Evolutionary conservation across 2,113 vertebrate genomes (phyloP).

Genomic region (Holacanthus passer): DNA sequence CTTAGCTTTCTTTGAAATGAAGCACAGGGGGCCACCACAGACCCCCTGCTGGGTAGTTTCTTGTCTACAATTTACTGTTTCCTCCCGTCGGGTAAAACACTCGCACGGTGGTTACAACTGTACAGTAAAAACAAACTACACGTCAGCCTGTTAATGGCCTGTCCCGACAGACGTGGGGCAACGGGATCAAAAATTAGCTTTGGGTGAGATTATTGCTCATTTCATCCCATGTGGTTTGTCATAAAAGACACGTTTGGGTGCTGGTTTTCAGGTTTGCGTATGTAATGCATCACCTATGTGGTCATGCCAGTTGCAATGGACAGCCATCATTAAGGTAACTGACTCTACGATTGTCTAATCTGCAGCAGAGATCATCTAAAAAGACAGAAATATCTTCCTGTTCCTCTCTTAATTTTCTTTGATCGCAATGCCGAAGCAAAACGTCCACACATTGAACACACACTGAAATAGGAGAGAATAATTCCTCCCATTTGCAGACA

Average conservation of each 20-base stretch:
- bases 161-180: not conserved
- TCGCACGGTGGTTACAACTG: conserved; percentile 19
- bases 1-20: too few species aligned
- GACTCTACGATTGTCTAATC: too few species aligned
- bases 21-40: not conserved
- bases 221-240: not conserved
- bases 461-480: not conserved
- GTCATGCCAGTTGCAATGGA: too few species aligned
- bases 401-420: too few species aligned
- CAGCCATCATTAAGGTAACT: too few species aligned
- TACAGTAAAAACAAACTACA: not conserved
- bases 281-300: too few species aligned
- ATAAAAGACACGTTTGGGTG: not conserved
- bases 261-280: too few species aligned
- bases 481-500: conserved; percentile 14
- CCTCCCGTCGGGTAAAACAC: not conserved
- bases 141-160: not conserved
- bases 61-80: conserved; percentile 4
- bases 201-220: not conserved
- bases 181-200: not conserved
- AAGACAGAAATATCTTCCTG: too few species aligned
- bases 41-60: conserved; percentile 7
- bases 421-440: not conserved
- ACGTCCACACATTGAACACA: not conserved
- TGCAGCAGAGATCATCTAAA: too few species aligned